Evolutionary conservation across 1,140 invertebrate genomes (phyloP).

Genomic region (Hesperophylax magnus): DNA sequence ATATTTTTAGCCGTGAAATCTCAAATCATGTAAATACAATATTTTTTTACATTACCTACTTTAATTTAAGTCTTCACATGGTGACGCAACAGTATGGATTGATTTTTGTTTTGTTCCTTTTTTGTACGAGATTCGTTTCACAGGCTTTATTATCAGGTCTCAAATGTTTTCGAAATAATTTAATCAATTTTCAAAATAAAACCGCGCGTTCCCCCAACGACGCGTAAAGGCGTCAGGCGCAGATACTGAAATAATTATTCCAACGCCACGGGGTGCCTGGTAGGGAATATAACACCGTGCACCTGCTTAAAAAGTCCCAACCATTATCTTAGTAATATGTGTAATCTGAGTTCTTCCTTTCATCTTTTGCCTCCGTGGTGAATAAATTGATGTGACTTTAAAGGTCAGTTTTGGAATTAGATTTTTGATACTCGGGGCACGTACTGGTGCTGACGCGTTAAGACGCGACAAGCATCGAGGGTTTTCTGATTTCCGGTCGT

Average conservation of each 20-base stretch:
- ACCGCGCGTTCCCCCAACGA: not conserved
- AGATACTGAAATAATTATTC: slow-evolving; percentile 5
- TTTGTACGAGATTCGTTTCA: not conserved
- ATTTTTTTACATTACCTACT: no score
- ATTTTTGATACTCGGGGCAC: not conserved
- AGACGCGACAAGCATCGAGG: not conserved
- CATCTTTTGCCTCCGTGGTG: no score
- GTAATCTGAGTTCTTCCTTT: no score
- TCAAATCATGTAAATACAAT: no score
- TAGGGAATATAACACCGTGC: no score
- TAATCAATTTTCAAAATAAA: slow-evolving; percentile 20
- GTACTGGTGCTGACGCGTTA: not conserved
- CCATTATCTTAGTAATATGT: no score
- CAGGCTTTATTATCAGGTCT: not conserved
- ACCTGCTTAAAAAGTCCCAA: no score
- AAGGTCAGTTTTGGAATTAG: not conserved
- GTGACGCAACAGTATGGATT: no score
- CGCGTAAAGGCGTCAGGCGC: not conserved
- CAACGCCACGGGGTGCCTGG: not conserved
- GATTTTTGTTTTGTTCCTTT: no score
- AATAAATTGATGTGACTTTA: not conserved
- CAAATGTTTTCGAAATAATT: slow-evolving; percentile 1
- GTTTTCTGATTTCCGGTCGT: not conserved
- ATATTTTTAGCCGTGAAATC: no score
- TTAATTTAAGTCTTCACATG: not conserved